phyloP scores from a whole-genome alignment of 2,113 vertebrate genomes.

The Odobenus rosmarus region DNA sequence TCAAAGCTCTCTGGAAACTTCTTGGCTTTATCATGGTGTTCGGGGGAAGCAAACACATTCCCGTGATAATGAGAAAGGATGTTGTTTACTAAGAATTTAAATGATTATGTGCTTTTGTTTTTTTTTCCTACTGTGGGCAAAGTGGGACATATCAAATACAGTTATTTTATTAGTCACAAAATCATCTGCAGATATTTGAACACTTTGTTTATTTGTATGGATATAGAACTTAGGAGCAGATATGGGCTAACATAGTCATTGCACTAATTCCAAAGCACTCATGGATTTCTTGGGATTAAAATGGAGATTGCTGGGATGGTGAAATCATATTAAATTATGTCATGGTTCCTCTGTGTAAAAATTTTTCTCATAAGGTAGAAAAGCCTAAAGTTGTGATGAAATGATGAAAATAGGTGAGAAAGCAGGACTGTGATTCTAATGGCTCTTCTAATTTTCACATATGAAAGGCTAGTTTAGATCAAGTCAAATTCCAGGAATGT shows the following conservation, averaged over 20 bases:
- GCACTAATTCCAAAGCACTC: not conserved
- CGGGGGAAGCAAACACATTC: not conserved
- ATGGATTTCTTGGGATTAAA: not conserved
- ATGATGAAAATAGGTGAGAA: not conserved
- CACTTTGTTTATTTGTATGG: not conserved
- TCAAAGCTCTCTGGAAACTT: not conserved
- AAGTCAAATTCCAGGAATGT: not conserved
- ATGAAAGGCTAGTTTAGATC: not conserved
- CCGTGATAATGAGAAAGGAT: not conserved
- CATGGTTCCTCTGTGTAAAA: not conserved
- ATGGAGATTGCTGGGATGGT: not conserved
- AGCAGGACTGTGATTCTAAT: not conserved
- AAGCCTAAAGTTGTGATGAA: not conserved
- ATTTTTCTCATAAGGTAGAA: not conserved
- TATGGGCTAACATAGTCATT: not conserved
- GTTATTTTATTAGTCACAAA: constrained; percentile 17
- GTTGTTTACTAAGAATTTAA: not conserved
- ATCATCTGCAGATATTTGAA: not conserved
- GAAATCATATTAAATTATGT: not conserved
- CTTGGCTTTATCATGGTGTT: not conserved
- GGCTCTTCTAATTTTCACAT: not conserved
- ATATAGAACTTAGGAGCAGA: not conserved
- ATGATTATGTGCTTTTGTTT: not conserved
- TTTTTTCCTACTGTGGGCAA: not conserved
- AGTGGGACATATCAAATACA: not conserved